These are phyloP conservation scores for Boloria euphrosyne DNA, from an alignment of 2,888 invertebrate genomes.

Conservation along the genomic window DNA sequence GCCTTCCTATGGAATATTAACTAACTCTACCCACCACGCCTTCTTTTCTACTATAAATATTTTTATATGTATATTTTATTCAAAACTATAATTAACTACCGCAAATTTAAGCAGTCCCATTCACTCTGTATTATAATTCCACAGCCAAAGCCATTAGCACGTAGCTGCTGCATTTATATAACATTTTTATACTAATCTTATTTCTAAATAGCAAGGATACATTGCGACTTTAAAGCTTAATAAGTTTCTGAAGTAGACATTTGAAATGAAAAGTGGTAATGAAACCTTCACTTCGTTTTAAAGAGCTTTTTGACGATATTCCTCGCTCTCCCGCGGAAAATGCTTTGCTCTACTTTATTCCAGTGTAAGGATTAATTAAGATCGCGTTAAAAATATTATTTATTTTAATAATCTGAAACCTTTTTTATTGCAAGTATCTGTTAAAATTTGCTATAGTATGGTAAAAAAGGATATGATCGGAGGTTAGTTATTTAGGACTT, in stretches of 20 bases:
- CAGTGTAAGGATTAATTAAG: slow-evolving; percentile 8
- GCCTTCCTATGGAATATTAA: no score
- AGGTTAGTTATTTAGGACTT: no score
- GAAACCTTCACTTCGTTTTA: slow-evolving; percentile 16
- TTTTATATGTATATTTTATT: neutral
- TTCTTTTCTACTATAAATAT: no score
- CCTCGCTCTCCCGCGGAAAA: neutral
- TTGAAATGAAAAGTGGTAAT: slow-evolving; percentile 18
- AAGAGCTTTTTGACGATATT: slow-evolving; percentile 9
- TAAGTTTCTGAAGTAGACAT: slow-evolving; percentile 18
- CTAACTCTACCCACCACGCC: no score
- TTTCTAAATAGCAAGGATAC: slow-evolving; percentile 9
- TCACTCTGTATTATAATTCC: neutral
- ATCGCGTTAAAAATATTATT: slow-evolving; percentile 7
- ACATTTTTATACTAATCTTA: slow-evolving; percentile 8
- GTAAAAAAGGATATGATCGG: no score
- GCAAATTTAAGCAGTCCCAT: neutral
- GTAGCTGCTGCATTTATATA: neutral
- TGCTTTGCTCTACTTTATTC: slow-evolving; percentile 1
- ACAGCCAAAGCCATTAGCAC: neutral
- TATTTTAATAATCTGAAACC: neutral
- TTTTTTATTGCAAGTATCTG: neutral
- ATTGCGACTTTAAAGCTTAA: slow-evolving; percentile 12
- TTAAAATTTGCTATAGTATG: no score
- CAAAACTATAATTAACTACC: neutral